A percentile compares a stretch with the other conserved stretches of the same genome.
phyloP scores from a whole-genome alignment of 1,140 invertebrate species.

The Lutraria rhynchaena region DNA sequence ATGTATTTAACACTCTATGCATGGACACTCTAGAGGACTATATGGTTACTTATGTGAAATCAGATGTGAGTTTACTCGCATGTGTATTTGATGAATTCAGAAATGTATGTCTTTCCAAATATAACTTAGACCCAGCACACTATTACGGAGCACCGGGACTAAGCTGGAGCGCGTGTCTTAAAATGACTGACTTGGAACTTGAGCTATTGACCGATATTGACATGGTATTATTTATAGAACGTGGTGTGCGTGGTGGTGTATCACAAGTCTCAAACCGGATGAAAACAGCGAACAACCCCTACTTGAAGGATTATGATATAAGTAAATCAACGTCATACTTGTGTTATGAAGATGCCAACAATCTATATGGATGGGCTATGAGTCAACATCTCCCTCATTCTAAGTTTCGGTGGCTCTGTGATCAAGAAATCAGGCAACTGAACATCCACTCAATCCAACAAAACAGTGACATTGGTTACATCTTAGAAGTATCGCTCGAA shows the following conservation, averaged over 20 bases:
- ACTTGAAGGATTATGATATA: too few species aligned
- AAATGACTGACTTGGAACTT: constrained; percentile 63
- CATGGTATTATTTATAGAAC: constrained; percentile 47
- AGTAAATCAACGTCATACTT: too few species aligned
- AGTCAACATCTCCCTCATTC: constrained; percentile 62
- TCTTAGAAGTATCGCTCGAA: constrained; percentile 82
- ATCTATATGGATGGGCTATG: constrained; percentile 6
- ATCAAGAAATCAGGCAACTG: constrained; percentile 63
- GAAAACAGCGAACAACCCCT: constrained; percentile 22
- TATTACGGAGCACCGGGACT: constrained; percentile 66
- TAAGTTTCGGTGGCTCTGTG: too few species aligned
- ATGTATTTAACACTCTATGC: constrained; percentile 33
- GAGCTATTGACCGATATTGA: constrained; percentile 58
- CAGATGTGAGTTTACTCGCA: constrained; percentile 51
- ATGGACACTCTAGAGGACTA: constrained; percentile 44
- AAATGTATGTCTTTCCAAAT: constrained; percentile 14
- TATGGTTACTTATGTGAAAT: constrained; percentile 58
- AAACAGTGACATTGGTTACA: constrained; percentile 82
- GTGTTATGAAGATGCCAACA: too few species aligned
- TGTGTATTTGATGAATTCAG: constrained; percentile 60
- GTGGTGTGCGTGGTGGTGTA: constrained; percentile 52
- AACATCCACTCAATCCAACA: constrained; percentile 78
- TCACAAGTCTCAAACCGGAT: constrained; percentile 17
- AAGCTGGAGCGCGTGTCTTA: constrained; percentile 66
- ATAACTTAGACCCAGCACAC: constrained; percentile 51